Percentiles rank a stretch among this genome's conserved stretches.
These are phyloP conservation scores for Arrhopalites spinosus DNA, from an alignment of 2,888 invertebrate species.

Conservation along the genomic window DNA sequence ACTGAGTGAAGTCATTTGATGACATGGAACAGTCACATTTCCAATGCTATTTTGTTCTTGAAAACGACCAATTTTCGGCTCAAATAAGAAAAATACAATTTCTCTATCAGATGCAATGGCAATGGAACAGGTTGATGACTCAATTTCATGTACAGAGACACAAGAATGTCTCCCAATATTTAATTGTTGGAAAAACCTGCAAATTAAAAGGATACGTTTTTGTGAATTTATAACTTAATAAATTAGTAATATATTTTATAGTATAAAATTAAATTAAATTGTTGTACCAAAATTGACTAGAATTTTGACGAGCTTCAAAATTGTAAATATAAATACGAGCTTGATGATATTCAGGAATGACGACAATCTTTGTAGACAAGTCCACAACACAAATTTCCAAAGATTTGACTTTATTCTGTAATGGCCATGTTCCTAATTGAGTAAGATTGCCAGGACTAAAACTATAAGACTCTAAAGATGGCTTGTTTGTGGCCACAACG, in stretches of 20 bases:
- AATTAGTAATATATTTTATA: not conserved
- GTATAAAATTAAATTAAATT: not conserved
- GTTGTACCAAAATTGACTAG: constrained; percentile 44
- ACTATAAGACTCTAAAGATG: constrained; percentile 36
- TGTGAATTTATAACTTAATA: not conserved
- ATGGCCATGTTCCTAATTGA: constrained; percentile 40
- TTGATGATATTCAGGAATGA: constrained; percentile 24
- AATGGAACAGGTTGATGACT: constrained; percentile 41
- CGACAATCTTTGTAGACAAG: constrained; percentile 39
- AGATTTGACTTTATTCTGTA: constrained; percentile 41
- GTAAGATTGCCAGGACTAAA: constrained; percentile 17
- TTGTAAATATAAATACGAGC: constrained; percentile 45
- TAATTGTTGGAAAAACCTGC: constrained; percentile 34
- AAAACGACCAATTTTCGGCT: constrained; percentile 26
- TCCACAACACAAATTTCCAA: constrained; percentile 33
- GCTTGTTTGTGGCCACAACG: constrained; percentile 34
- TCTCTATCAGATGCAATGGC: constrained; percentile 28
- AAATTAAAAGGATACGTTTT: not conserved
- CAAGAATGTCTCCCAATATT: constrained; percentile 12
- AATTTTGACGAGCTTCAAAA: constrained; percentile 25
- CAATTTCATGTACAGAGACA: constrained; percentile 40
- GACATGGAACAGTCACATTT: constrained; percentile 20
- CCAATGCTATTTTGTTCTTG: constrained; percentile 16
- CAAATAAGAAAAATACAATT: constrained; percentile 37
- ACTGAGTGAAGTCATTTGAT: constrained; percentile 40